A percentile compares a stretch with the other conserved stretches of the same genome.
These are phyloP conservation scores for Hippocampus abdominalis DNA, from an alignment of 2,113 vertebrate genomes.

Conservation along the genomic window DNA sequence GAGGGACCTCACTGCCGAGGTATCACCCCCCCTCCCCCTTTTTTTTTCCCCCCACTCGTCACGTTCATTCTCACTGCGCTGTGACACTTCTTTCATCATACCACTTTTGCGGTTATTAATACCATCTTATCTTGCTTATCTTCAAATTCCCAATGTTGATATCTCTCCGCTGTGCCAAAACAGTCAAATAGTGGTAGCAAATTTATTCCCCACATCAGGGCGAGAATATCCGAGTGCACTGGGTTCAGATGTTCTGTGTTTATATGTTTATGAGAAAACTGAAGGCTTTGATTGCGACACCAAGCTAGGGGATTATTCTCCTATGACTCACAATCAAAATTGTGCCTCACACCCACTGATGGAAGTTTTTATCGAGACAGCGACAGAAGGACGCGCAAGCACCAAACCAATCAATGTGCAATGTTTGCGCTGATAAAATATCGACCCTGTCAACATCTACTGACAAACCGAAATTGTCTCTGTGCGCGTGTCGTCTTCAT, in stretches of 20 bases:
- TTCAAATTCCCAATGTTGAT: not conserved
- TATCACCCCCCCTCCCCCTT: slow-evolving; percentile 43
- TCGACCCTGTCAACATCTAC: slow-evolving; percentile 5
- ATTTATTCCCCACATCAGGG: not conserved
- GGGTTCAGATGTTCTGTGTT: not conserved
- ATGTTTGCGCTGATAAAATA: not conserved
- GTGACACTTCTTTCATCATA: not conserved
- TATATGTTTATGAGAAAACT: not conserved
- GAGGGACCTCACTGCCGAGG: slow-evolving; percentile 92
- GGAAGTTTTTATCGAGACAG: not conserved
- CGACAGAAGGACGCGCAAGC: not conserved
- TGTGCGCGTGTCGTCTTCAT: not conserved
- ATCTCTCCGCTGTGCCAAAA: slow-evolving; percentile 2
- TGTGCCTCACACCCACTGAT: not conserved
- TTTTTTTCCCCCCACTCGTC: not conserved
- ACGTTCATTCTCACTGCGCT: not conserved
- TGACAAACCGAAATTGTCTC: slow-evolving; percentile 5
- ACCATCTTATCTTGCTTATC: not conserved
- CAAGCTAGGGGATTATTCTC: not conserved
- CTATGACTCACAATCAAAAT: not conserved
- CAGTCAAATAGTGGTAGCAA: slow-evolving; percentile 6
- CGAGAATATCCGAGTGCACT: not conserved
- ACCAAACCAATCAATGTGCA: not conserved
- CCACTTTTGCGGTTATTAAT: not conserved
- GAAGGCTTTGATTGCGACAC: not conserved